A percentile compares a stretch with the other conserved stretches of the same genome.
These are phyloP conservation scores for Phataginus tricuspis DNA, from an alignment of 2,797 vertebrate genomes.

Conservation along the genomic window DNA sequence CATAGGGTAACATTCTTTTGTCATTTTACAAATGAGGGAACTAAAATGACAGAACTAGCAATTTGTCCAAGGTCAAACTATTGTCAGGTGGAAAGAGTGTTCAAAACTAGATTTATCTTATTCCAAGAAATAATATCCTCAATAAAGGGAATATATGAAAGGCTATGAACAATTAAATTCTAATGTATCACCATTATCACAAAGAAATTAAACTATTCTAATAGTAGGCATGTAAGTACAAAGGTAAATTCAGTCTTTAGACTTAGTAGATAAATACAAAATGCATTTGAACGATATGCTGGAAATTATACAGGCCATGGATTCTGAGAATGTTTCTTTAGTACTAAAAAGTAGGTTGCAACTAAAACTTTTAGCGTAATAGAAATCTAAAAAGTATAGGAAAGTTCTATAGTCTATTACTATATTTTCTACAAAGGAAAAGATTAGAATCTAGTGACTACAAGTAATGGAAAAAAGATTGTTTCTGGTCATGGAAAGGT, in stretches of 20 bases:
- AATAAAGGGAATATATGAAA: not conserved
- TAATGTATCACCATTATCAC: not conserved
- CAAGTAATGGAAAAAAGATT: not conserved
- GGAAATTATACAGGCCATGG: not conserved
- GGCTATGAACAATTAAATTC: not conserved
- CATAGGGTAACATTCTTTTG: not conserved
- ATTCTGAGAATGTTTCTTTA: not conserved
- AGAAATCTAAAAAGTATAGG: not conserved
- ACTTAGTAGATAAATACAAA: not conserved
- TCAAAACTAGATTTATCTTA: not conserved
- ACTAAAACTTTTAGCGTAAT: not conserved
- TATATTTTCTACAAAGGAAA: not conserved
- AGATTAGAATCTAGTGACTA: not conserved
- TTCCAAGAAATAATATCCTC: not conserved
- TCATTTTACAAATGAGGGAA: slow-evolving; percentile 27
- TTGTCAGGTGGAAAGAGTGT: not conserved
- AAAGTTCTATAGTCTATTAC: not conserved
- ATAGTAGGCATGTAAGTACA: not conserved
- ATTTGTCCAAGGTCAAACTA: not conserved
- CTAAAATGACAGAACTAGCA: not conserved
- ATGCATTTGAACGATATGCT: not conserved
- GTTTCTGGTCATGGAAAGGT: not conserved
- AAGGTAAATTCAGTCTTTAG: not conserved
- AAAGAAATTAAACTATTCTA: not conserved
- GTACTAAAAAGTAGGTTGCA: not conserved